phyloP scores from a whole-genome alignment of 2,888 invertebrate genomes.

The Macaria notata region DNA sequence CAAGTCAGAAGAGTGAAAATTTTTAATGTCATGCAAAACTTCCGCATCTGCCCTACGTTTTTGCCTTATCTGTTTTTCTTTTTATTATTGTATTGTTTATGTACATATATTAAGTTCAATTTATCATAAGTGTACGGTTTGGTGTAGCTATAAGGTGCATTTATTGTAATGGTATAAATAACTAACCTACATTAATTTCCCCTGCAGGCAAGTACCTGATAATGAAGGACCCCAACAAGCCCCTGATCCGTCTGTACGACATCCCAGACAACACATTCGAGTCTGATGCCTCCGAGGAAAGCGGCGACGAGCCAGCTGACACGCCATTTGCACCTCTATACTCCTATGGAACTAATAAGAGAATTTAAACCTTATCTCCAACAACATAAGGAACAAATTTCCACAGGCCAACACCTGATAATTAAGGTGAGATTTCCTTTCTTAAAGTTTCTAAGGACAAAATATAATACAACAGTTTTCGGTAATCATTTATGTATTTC shows the following conservation, averaged over 20 bases:
- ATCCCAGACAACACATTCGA: constrained; percentile 99
- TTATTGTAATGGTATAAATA: too few relatives aligned
- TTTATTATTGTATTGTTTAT: too few relatives aligned
- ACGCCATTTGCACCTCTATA: constrained; percentile 77
- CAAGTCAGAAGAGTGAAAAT: too few relatives aligned
- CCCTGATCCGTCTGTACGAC: constrained; percentile 97
- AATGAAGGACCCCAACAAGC: constrained; percentile 99
- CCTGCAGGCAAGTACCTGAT: constrained; percentile 91
- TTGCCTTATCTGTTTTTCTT: too few relatives aligned
- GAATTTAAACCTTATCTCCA: constrained; percentile 51
- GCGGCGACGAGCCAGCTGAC: constrained; percentile 85
- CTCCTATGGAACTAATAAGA: constrained; percentile 76
- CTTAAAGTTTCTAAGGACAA: constrained; percentile 34
- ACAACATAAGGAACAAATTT: constrained; percentile 4
- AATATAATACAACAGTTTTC: constrained; percentile 43
- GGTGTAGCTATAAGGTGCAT: too few relatives aligned
- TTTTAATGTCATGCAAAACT: too few relatives aligned
- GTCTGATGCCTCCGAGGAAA: constrained; percentile 96
- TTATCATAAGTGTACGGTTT: too few relatives aligned
- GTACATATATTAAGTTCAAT: too few relatives aligned
- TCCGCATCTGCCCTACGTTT: too few relatives aligned
- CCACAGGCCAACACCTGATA: neutral
- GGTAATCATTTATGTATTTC: constrained; percentile 59
- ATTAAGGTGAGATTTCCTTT: constrained; percentile 19
- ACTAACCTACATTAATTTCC: neutral